Conservation (phyloP, 2,113 vertebrate genomes). For the Tichodroma muraria region DNA sequence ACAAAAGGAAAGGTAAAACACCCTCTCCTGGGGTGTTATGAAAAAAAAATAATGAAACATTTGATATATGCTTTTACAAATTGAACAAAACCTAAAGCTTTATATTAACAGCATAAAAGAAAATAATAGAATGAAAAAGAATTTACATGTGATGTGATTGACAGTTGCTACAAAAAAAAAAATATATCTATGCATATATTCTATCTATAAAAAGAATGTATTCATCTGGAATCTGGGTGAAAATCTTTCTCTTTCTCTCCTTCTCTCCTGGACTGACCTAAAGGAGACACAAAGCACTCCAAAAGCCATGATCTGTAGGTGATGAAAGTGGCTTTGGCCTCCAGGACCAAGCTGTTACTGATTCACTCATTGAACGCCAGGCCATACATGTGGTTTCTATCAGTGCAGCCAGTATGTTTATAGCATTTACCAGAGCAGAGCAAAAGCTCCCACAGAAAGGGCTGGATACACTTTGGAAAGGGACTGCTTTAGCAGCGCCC, state of each 20-base stretch:
- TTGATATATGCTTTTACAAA: slow-evolving; percentile 63
- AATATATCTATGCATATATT: not conserved
- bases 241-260: not conserved
- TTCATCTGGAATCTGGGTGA: not conserved
- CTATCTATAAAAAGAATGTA: not conserved
- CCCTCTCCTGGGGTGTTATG: slow-evolving; percentile 38
- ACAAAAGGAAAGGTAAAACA: slow-evolving; percentile 57
- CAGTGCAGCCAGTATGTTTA: not conserved
- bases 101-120: slow-evolving; percentile 22
- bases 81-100: slow-evolving; percentile 66
- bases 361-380: not conserved
- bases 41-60: slow-evolving; percentile 69
- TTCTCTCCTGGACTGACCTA: not conserved
- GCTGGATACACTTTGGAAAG: not conserved
- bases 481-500: not conserved
- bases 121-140: not conserved
- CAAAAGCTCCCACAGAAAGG: not conserved
- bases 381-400: not conserved
- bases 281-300: not conserved
- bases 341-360: not conserved
- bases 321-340: not conserved
- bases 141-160: not conserved
- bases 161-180: not conserved
- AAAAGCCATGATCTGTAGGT: not conserved
- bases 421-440: not conserved